phyloP scores from a whole-genome alignment of 2,888 invertebrate species.

The Cyrtodaria siliqua region DNA sequence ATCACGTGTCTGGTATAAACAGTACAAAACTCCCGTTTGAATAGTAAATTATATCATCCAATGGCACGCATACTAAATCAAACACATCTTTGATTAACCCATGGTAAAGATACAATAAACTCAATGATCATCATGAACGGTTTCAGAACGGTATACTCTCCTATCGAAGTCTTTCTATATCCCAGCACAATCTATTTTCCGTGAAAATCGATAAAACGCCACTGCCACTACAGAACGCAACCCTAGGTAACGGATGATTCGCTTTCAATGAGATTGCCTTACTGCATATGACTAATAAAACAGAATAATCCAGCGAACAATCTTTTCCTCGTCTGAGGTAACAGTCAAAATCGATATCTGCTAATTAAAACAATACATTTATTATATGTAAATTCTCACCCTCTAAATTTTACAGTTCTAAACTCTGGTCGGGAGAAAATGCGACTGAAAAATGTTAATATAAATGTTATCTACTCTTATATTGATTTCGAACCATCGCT shows the following conservation, averaged over 20 bases:
- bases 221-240: slow-evolving; percentile 1
- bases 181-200: slow-evolving; percentile 49
- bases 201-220: slow-evolving; percentile 46
- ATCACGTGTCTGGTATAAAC: slow-evolving; percentile 11
- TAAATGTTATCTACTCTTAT: too few species aligned
- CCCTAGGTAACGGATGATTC: slow-evolving; percentile 14
- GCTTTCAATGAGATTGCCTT: background rate
- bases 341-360: slow-evolving; percentile 38
- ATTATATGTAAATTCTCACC: too few species aligned
- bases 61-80: slow-evolving; percentile 38
- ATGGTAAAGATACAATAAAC: slow-evolving; percentile 54
- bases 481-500: too few species aligned
- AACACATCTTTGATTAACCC: slow-evolving; percentile 56
- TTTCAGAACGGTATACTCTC: slow-evolving; percentile 30
- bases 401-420: too few species aligned
- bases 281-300: slow-evolving; percentile 27
- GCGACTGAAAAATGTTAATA: too few species aligned
- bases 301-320: slow-evolving; percentile 25
- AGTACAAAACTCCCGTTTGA: slow-evolving; percentile 41
- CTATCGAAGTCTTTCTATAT: slow-evolving; percentile 25
- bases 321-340: slow-evolving; percentile 10
- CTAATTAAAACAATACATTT: slow-evolving; percentile 48
- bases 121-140: slow-evolving; percentile 26
- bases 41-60: slow-evolving; percentile 40
- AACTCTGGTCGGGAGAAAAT: too few species aligned